Conservation (phyloP, 2,888 invertebrate species). For the Masnerella sp. region DNA sequence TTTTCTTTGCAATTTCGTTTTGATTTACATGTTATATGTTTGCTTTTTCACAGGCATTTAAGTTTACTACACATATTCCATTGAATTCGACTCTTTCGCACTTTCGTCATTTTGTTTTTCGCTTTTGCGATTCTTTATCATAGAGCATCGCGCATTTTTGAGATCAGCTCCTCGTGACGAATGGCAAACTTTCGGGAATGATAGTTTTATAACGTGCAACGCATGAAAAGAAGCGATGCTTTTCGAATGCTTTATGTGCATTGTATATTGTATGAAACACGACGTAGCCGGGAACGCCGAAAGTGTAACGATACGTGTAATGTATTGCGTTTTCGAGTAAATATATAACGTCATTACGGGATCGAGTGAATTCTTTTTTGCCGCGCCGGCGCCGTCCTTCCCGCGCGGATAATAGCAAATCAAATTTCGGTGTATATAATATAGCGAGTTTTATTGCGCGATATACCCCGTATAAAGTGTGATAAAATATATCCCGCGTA, state of each 20-base stretch:
- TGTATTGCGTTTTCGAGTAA: conserved; percentile 50
- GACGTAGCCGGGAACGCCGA: conserved; percentile 27
- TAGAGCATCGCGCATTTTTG: neutral
- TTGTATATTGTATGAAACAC: conserved; percentile 41
- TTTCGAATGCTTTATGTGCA: conserved; percentile 44
- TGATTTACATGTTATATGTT: too few species aligned
- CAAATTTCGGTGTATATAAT: conserved; percentile 51
- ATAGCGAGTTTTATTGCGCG: conserved; percentile 43
- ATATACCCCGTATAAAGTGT: conserved; percentile 39
- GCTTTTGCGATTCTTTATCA: neutral
- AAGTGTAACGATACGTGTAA: conserved; percentile 57
- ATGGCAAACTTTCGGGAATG: conserved; percentile 40
- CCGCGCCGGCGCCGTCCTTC: neutral
- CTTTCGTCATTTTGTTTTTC: too few species aligned
- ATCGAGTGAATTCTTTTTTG: conserved; percentile 27
- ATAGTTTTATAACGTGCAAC: conserved; percentile 35
- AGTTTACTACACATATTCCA: too few species aligned
- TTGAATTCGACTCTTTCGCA: too few species aligned
- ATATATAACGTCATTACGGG: conserved; percentile 53
- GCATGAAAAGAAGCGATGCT: conserved; percentile 35
- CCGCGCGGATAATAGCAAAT: conserved; percentile 47
- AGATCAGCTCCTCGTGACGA: conserved; percentile 14
- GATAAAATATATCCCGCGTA: conserved; percentile 47
- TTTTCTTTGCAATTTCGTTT: too few species aligned
- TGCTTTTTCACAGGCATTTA: too few species aligned